Evolutionary conservation across 1,140 invertebrate species (phyloP).

Genomic region (Trachymyrmex cornetzi): DNA sequence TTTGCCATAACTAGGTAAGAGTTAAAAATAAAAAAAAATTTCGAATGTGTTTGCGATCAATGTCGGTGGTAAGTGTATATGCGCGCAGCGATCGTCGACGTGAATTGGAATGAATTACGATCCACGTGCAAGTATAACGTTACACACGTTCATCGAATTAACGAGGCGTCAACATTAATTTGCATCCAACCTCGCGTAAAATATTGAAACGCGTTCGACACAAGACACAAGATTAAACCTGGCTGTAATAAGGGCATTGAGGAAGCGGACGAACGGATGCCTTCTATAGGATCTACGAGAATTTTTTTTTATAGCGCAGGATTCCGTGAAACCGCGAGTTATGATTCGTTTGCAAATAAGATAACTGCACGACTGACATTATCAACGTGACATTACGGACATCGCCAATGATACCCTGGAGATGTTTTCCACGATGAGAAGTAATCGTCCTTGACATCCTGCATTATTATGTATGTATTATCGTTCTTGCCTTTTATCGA

Average conservation of each 20-base stretch:
- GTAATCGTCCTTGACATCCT: background rate
- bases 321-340: conserved; percentile 44
- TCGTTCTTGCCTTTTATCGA: background rate
- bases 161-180: conserved; percentile 70
- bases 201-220: conserved; percentile 16
- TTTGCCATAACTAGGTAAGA: conserved; percentile 1
- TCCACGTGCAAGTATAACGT: conserved; percentile 44
- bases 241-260: conserved; percentile 15
- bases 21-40: conserved; percentile 33
- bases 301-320: conserved; percentile 43
- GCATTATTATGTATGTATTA: background rate
- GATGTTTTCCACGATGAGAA: conserved; percentile 33
- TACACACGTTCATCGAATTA: conserved; percentile 53
- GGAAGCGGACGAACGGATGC: background rate
- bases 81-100: background rate
- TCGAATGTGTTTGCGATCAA: background rate
- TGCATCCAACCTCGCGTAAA: conserved; percentile 44
- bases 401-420: conserved; percentile 10
- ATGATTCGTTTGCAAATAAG: conserved; percentile 48
- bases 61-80: background rate
- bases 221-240: conserved; percentile 17
- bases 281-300: background rate
- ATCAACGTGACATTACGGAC: conserved; percentile 66
- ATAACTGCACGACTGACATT: conserved; percentile 68
- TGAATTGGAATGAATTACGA: conserved; percentile 59